A percentile compares a stretch with the other conserved stretches of the same genome.
Evolutionary conservation across 1,140 invertebrate species (phyloP).

Genomic region (Drosophila dunni): DNA sequence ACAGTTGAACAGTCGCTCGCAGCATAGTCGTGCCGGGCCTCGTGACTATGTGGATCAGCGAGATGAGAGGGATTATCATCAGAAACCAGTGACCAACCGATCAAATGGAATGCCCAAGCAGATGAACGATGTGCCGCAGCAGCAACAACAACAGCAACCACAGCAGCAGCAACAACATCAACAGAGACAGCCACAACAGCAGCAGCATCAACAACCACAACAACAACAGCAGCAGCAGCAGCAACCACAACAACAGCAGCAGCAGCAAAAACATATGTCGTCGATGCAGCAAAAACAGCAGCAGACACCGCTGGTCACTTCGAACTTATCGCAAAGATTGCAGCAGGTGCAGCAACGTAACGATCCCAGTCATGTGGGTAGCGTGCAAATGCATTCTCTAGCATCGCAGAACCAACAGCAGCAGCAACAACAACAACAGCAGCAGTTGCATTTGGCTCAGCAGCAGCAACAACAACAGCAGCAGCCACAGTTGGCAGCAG

Average conservation of each 20-base stretch:
- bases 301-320: constrained; percentile 52
- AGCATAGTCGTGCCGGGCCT: constrained; percentile 48
- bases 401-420: constrained; percentile 73
- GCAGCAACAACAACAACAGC: constrained; percentile 54
- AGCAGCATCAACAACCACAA: constrained; percentile 43
- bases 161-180: constrained; percentile 44
- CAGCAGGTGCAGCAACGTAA: constrained; percentile 82
- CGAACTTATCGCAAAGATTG: constrained; percentile 75
- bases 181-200: constrained; percentile 32
- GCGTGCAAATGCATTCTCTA: constrained; percentile 81
- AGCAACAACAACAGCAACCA: constrained; percentile 60
- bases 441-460: constrained; percentile 83
- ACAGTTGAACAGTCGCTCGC: constrained; percentile 51
- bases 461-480: constrained; percentile 78
- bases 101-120: constrained; percentile 60
- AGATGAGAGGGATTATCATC: constrained; percentile 34
- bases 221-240: constrained; percentile 35
- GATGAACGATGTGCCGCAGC: constrained; percentile 38
- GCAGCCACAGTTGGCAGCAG: constrained; percentile 84
- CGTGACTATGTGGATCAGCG: constrained; percentile 56
- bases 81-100: constrained; percentile 40
- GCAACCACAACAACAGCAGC: constrained; percentile 58
- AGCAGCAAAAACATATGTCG: constrained; percentile 36
- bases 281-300: constrained; percentile 51
- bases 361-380: constrained; percentile 82